These are phyloP conservation scores for Colletes latitarsis DNA, from an alignment of 1,140 invertebrate species.

Conservation along the genomic window DNA sequence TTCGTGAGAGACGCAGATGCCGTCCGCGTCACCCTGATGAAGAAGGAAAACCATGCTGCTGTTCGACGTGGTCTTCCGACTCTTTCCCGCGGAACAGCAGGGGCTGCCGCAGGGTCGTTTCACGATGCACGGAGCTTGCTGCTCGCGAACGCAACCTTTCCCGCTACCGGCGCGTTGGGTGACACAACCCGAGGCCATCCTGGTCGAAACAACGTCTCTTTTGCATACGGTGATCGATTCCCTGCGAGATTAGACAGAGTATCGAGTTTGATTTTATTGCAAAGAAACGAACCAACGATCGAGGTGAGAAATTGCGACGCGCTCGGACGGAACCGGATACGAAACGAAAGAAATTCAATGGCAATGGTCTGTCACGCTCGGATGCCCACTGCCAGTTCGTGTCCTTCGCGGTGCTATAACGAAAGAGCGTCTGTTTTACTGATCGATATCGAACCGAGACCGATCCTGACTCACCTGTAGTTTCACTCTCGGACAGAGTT, in stretches of 20 bases:
- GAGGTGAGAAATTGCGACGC: no score
- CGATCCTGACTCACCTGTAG: slow-evolving; percentile 25
- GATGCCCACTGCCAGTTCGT: background rate
- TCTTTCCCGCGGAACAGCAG: slow-evolving; percentile 41
- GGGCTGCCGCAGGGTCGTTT: slow-evolving; percentile 37
- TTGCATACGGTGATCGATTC: slow-evolving; percentile 23
- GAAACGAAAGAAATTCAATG: background rate
- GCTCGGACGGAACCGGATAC: no score
- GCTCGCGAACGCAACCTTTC: background rate
- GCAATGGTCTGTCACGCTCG: background rate
- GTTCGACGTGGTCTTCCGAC: slow-evolving; percentile 31
- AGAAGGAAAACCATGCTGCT: slow-evolving; percentile 62
- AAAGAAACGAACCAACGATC: background rate
- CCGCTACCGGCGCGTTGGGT: background rate
- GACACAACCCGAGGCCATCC: background rate
- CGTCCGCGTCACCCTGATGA: slow-evolving; percentile 56
- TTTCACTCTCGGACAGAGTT: slow-evolving; percentile 11
- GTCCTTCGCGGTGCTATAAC: background rate
- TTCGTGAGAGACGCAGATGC: slow-evolving; percentile 6
- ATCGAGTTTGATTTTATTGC: background rate
- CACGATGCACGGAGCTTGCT: background rate
- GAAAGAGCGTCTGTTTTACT: no score
- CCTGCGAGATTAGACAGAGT: background rate
- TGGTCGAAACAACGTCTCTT: background rate
- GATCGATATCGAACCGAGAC: background rate